Evolutionary conservation across 1,140 invertebrate species (phyloP).

Genomic region (Pogonomyrmex barbatus): DNA sequence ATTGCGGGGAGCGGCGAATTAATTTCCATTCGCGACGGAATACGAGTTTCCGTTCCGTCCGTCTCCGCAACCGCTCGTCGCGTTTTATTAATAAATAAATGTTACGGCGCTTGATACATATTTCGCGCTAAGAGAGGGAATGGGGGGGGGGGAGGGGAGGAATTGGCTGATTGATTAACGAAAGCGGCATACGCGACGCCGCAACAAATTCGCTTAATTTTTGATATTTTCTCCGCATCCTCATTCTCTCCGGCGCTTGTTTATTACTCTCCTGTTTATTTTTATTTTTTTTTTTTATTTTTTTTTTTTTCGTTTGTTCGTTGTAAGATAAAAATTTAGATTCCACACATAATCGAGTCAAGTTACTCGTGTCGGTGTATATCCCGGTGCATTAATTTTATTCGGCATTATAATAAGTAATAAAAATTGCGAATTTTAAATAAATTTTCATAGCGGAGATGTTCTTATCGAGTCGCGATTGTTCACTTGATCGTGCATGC

Average conservation of each 20-base stretch:
- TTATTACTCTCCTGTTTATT: background rate
- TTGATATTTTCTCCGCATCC: background rate
- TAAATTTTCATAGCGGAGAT: background rate
- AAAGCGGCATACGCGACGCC: background rate
- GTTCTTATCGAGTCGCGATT: conserved; percentile 17
- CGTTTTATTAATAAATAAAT: conserved; percentile 51
- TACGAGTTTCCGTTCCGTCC: conserved; percentile 1
- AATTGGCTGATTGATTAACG: conserved; percentile 19
- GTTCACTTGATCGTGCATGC: conserved; percentile 11
- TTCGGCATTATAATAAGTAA: background rate
- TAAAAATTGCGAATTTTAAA: conserved; percentile 1
- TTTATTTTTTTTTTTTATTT: background rate
- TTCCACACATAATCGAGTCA: background rate
- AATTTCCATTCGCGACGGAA: conserved; percentile 50
- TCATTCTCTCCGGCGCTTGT: conserved; percentile 19
- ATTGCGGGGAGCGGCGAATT: conserved; percentile 56
- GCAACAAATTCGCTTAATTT: conserved; percentile 41
- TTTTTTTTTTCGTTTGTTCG: background rate
- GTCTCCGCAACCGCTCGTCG: background rate
- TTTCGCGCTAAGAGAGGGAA: conserved; percentile 2
- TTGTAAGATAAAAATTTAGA: conserved; percentile 2
- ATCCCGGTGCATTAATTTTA: background rate
- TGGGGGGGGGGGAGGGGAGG: background rate
- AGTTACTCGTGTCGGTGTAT: background rate
- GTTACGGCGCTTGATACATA: conserved; percentile 32